Evolutionary conservation across 2,888 invertebrate genomes (phyloP).

Genomic region (Drosophila cyrtoloma): DNA sequence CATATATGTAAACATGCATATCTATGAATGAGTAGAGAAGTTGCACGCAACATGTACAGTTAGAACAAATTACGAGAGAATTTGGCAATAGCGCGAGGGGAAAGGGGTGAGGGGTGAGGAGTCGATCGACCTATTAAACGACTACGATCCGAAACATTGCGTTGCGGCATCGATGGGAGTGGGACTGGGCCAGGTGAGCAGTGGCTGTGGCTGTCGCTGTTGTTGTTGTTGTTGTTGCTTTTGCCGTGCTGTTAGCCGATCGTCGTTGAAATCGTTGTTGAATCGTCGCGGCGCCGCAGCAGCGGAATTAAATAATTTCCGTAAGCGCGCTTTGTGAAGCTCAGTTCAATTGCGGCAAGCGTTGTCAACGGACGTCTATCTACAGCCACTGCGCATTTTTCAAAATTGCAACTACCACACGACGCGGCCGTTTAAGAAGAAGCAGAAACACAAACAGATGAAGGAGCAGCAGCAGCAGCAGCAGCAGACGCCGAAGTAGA

Average conservation of each 20-base stretch:
- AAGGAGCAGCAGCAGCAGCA: constrained; percentile 6
- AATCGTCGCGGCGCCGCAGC: constrained; percentile 34
- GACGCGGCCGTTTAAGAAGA: constrained; percentile 20
- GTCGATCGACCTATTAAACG: not conserved
- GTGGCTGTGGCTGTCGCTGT: constrained; percentile 1
- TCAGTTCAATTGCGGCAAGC: constrained; percentile 82
- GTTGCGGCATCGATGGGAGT: constrained; percentile 12
- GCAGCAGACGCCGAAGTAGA: not conserved
- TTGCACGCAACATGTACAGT: constrained; percentile 48
- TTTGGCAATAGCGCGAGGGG: not conserved
- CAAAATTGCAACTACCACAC: constrained; percentile 34
- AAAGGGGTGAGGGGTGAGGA: constrained; percentile 1
- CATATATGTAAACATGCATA: not conserved
- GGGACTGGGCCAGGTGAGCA: constrained; percentile 15
- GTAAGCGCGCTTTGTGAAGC: constrained; percentile 71
- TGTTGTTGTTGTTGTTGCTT: not conserved
- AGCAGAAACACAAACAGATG: constrained; percentile 1
- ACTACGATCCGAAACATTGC: constrained; percentile 6
- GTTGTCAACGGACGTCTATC: constrained; percentile 72
- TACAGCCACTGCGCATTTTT: constrained; percentile 26
- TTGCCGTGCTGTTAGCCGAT: constrained; percentile 28
- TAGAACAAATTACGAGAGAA: constrained; percentile 51
- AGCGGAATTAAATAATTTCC: constrained; percentile 76
- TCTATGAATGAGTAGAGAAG: not conserved
- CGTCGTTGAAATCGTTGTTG: constrained; percentile 30